Evolutionary conservation across 2,888 invertebrate genomes (phyloP), one percentile per base, ranked within the genome.

Genomic region (Acleris emargana): DNA sequence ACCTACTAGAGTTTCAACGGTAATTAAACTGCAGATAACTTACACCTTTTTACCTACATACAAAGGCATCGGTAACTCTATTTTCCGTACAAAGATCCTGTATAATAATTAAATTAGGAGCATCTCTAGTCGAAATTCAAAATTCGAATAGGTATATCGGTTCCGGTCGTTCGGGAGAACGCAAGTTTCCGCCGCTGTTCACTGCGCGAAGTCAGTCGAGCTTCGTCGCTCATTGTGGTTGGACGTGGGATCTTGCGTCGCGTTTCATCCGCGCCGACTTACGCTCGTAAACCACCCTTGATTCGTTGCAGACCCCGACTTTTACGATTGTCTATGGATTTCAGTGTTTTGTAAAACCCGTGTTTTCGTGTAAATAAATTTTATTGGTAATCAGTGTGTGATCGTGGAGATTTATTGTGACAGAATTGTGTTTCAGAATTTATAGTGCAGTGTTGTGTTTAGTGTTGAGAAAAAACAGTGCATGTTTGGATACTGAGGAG

Each of bases 71-170:
- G n/a, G 17, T 49, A 17, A 20, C 38, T 32, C 11, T 38, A 49
- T 20, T 20, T 49, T 3, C 7, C 49, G 13, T 49, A 20, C 11
- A 49, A 18, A 4, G 18, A n/a, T 9, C 2, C 51, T 50, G 49
- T 3, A 38, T 38, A 13, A 38, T 38, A 38, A 67, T 61, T 52
- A 60, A 64, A 60, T 53, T 62, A 38, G 58, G 67, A 22, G 62
- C 58, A 58, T 38, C 67, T 57, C 67, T 67, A 67, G 54, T 51
- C 18, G 45, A 64, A 13, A 63, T 68, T 64, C 55, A 67, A 77
- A 77, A 74, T 76, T 77, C 64, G 72, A 76, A 80, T n/a, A n/a
- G n/a, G n/a, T n/a, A n/a, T 76, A 77, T 75, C 71, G 73, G 76
- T 76, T 76, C 72, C 74, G 16, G 43, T 43, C n/a, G n/a, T 43